A percentile compares a stretch with the other conserved stretches of the same genome.
Conservation (phyloP, 1,140 invertebrate species). For the Bicyclus anynana region DNA sequence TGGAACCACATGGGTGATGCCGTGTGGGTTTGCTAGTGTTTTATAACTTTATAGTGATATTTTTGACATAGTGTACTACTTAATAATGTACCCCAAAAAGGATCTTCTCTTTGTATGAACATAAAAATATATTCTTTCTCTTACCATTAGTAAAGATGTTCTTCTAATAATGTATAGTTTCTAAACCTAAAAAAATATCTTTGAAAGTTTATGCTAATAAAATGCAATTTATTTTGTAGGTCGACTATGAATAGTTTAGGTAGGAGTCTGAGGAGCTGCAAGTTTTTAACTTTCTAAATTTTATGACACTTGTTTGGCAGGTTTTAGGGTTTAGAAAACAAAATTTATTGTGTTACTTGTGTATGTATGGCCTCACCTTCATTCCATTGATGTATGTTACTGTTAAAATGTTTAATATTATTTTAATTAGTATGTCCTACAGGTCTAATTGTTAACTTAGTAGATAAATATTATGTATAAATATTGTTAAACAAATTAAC, state of each 20-base stretch:
- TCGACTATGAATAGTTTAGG: conserved; percentile 54
- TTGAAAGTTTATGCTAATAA: conserved; percentile 72
- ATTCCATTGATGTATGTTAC: conserved; percentile 7
- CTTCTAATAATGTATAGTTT: conserved; percentile 15
- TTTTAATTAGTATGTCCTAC: too few species aligned
- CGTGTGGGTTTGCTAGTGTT: too few species aligned
- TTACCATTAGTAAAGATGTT: neutral
- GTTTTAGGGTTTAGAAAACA: conserved; percentile 66
- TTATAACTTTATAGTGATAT: too few species aligned
- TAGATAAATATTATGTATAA: too few species aligned
- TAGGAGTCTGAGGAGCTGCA: conserved; percentile 65
- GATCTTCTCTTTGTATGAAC: neutral
- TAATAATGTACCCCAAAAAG: neutral
- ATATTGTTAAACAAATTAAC: too few species aligned
- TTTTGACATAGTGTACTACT: too few species aligned
- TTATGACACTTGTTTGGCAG: conserved; percentile 60
- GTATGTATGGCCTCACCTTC: conserved; percentile 17
- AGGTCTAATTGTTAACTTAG: too few species aligned
- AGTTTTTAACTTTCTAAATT: conserved; percentile 73
- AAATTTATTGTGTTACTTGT: conserved; percentile 24
- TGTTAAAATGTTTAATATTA: neutral
- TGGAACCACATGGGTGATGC: too few species aligned
- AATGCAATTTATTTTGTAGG: conserved; percentile 73
- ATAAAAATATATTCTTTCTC: neutral
- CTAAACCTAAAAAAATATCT: conserved; percentile 24